phyloP scores from a whole-genome alignment of 1,140 invertebrate genomes.

The Lamellibrachia luymesi region DNA sequence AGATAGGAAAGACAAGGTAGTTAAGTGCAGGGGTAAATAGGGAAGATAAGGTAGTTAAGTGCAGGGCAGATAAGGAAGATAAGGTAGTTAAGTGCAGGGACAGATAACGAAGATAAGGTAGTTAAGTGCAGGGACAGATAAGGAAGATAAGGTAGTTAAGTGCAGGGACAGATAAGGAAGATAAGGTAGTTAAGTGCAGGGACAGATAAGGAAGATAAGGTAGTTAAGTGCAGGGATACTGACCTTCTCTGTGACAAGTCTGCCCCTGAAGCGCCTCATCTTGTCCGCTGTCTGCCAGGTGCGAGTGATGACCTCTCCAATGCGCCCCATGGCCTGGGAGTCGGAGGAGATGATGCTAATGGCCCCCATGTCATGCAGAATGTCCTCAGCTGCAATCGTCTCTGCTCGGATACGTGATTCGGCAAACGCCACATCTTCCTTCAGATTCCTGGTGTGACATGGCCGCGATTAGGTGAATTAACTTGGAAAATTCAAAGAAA shows the following conservation, averaged over 20 bases:
- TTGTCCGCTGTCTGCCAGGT: constrained; percentile 57
- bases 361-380: constrained; percentile 56
- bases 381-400: constrained; percentile 56
- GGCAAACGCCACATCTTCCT: constrained; percentile 54
- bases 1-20: too few relatives aligned
- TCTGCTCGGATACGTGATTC: constrained; percentile 55
- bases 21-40: too few relatives aligned
- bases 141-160: too few relatives aligned
- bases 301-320: constrained; percentile 50
- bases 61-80: too few relatives aligned
- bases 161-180: too few relatives aligned
- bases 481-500: neutral
- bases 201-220: too few relatives aligned
- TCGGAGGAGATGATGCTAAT: constrained; percentile 56
- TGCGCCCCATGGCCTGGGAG: constrained; percentile 54
- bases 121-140: too few relatives aligned
- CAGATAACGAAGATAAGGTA: too few relatives aligned
- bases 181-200: too few relatives aligned
- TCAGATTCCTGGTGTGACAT: constrained; percentile 42
- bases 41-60: too few relatives aligned
- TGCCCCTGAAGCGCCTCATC: constrained; percentile 51
- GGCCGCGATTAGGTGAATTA: neutral
- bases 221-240: neutral
- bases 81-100: too few relatives aligned
- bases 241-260: constrained; percentile 44